These are phyloP conservation scores for Drosophila ercepeae DNA, from an alignment of 1,140 invertebrate genomes.

Conservation along the genomic window DNA sequence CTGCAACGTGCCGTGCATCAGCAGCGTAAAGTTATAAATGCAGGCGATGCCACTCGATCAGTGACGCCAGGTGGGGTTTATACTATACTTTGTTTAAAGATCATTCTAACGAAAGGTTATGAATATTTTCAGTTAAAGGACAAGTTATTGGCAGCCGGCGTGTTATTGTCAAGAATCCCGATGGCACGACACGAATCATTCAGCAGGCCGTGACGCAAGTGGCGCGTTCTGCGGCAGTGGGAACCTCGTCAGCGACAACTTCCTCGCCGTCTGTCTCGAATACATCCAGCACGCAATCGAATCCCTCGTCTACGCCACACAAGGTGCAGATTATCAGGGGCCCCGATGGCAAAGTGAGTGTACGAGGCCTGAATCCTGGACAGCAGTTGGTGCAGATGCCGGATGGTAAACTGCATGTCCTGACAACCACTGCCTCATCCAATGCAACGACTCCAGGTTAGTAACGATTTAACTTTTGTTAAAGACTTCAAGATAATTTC, in stretches of 20 bases:
- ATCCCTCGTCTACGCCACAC: conserved; percentile 86
- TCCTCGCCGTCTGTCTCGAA: conserved; percentile 29
- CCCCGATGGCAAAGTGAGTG: conserved; percentile 95
- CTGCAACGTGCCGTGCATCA: conserved; percentile 94
- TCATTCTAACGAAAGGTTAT: neutral
- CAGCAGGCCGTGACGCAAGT: conserved; percentile 84
- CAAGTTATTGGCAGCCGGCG: conserved; percentile 80
- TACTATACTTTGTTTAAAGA: neutral
- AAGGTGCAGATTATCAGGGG: conserved; percentile 95
- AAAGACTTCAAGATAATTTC: no score
- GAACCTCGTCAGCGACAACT: conserved; percentile 61
- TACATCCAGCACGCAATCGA: conserved; percentile 27
- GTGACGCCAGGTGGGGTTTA: conserved; percentile 52
- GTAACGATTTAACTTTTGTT: conserved; percentile 14
- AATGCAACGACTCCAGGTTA: conserved; percentile 70
- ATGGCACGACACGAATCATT: conserved; percentile 91
- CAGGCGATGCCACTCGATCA: conserved; percentile 41
- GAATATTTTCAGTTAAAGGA: conserved; percentile 54
- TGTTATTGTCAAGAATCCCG: conserved; percentile 92
- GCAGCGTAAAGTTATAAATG: conserved; percentile 86
- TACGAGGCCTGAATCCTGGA: conserved; percentile 95
- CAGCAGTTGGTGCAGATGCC: conserved; percentile 96
- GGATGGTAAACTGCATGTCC: conserved; percentile 95
- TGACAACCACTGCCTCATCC: conserved; percentile 85
- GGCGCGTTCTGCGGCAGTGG: conserved; percentile 22